Evolutionary conservation across 2,888 invertebrate species (phyloP).

Genomic region (Drosophila sordidula): DNA sequence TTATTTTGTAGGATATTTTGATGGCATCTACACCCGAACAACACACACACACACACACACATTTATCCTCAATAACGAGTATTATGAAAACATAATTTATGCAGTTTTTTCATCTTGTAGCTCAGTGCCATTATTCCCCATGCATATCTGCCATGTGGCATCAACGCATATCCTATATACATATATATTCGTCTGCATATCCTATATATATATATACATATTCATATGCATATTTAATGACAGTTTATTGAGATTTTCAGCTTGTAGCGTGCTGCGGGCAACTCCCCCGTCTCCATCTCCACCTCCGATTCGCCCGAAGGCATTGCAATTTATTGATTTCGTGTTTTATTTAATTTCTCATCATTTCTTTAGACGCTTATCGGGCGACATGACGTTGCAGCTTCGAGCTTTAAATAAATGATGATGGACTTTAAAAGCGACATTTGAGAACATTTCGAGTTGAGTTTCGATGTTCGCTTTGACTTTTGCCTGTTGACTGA

Average conservation of each 20-base stretch:
- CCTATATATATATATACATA: conserved; percentile 42
- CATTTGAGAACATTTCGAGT: conserved; percentile 23
- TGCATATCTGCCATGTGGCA: conserved; percentile 14
- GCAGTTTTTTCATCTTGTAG: conserved; percentile 24
- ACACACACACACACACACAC: neutral
- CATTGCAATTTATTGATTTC: conserved; percentile 76
- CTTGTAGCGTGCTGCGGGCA: conserved; percentile 14
- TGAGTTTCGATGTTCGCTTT: conserved; percentile 23
- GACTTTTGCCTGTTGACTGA: conserved; percentile 7
- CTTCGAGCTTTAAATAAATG: conserved; percentile 54
- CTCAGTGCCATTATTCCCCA: conserved; percentile 41
- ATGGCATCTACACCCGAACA: neutral
- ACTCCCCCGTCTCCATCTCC: neutral
- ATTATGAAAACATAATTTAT: conserved; percentile 54
- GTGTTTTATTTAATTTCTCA: conserved; percentile 68
- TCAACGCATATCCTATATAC: conserved; percentile 8
- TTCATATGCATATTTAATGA: conserved; percentile 71
- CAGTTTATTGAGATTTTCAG: conserved; percentile 49
- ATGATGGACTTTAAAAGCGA: conserved; percentile 53
- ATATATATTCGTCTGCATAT: conserved; percentile 31
- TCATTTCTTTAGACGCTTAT: conserved; percentile 46
- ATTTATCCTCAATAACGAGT: conserved; percentile 1
- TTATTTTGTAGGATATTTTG: neutral
- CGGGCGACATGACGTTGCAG: conserved; percentile 29
- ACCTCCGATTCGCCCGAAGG: conserved; percentile 4